A percentile compares a stretch with the other conserved stretches of the same genome.
Evolutionary conservation across 2,888 invertebrate genomes (phyloP).

Genomic region (Ormyrus pomaceus): DNA sequence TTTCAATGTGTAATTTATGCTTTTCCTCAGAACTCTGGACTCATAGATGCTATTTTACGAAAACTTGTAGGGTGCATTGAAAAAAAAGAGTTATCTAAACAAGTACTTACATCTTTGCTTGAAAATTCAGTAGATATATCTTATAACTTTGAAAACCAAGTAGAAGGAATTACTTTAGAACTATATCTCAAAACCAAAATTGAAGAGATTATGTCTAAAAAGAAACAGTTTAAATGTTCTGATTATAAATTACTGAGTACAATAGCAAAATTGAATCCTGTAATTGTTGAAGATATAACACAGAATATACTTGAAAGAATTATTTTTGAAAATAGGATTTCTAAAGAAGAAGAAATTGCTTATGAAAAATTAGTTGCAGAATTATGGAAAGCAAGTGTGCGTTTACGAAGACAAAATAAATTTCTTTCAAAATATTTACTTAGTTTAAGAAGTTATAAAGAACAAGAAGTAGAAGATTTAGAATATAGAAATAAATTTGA

Average conservation of each 20-base stretch:
- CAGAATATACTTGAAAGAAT: slow-evolving; percentile 63
- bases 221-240: slow-evolving; percentile 50
- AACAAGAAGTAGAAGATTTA: slow-evolving; percentile 22
- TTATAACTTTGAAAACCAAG: slow-evolving; percentile 66
- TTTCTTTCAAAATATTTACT: slow-evolving; percentile 66
- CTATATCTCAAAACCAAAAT: slow-evolving; percentile 64
- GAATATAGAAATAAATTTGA: slow-evolving; percentile 32
- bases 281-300: slow-evolving; percentile 66
- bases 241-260: slow-evolving; percentile 63
- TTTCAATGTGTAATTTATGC: slow-evolving; percentile 61
- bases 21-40: slow-evolving; percentile 60
- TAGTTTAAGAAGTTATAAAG: slow-evolving; percentile 46
- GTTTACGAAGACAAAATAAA: slow-evolving; percentile 68
- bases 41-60: slow-evolving; percentile 65
- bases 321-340: slow-evolving; percentile 58
- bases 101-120: slow-evolving; percentile 59
- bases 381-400: slow-evolving; percentile 64
- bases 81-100: slow-evolving; percentile 43
- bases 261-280: slow-evolving; percentile 67
- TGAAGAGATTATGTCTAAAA: slow-evolving; percentile 59
- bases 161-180: slow-evolving; percentile 62
- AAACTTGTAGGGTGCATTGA: slow-evolving; percentile 62
- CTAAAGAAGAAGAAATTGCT: slow-evolving; percentile 55
- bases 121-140: slow-evolving; percentile 61
- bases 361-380: slow-evolving; percentile 60